phyloP scores from a whole-genome alignment of 2,113 vertebrate genomes.

The Semnornis frantzii region DNA sequence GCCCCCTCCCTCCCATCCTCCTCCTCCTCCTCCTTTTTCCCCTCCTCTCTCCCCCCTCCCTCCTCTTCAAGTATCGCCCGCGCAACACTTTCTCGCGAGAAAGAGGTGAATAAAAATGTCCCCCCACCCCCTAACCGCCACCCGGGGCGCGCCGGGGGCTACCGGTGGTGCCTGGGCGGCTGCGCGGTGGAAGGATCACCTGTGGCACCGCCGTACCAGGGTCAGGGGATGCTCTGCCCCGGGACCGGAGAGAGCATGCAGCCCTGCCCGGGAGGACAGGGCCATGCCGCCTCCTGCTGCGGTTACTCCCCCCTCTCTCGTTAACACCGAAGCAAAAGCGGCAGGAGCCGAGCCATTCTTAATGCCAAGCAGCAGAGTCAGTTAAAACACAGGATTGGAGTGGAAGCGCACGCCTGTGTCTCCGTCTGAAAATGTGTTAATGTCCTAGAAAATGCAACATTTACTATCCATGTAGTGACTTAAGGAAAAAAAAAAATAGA shows the following conservation, averaged over 20 bases:
- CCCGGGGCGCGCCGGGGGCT: neutral
- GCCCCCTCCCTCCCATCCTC: slow-evolving; percentile 51
- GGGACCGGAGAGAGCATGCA: neutral
- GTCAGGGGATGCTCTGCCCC: neutral
- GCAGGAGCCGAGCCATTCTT: neutral
- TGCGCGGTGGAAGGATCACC: neutral
- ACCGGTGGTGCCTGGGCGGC: neutral
- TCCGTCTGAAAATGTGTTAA: neutral
- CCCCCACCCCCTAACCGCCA: slow-evolving; percentile 8
- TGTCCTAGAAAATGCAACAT: neutral
- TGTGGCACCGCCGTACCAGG: neutral
- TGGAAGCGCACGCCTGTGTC: neutral
- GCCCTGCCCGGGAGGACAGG: neutral
- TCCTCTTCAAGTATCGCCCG: slow-evolving; percentile 77
- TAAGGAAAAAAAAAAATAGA: neutral
- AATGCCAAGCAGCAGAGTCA: neutral
- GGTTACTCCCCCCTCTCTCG: neutral
- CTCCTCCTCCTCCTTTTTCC: slow-evolving; percentile 51
- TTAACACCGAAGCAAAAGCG: neutral
- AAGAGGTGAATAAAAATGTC: slow-evolving; percentile 64
- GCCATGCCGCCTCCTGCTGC: neutral
- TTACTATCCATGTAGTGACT: neutral
- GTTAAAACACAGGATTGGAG: no score
- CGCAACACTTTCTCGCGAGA: slow-evolving; percentile 77
- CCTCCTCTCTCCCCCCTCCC: slow-evolving; percentile 52